Percentiles rank a stretch among this genome's conserved stretches.
These are phyloP conservation scores for Spermophilus dauricus DNA, from an alignment of 2,113 vertebrate genomes.

Conservation along the genomic window DNA sequence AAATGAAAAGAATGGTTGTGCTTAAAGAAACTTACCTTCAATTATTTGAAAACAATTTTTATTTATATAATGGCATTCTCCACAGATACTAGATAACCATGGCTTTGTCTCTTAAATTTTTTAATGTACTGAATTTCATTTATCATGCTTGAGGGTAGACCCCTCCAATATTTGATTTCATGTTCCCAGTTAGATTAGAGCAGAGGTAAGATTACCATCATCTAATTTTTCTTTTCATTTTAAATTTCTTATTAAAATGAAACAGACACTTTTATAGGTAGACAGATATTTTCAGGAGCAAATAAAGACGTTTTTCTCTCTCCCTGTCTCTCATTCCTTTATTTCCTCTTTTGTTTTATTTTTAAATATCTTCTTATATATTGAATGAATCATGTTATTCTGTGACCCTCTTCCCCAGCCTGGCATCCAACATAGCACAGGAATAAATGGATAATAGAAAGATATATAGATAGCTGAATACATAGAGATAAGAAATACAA, in stretches of 20 bases:
- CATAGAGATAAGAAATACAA: not conserved
- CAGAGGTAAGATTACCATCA: not conserved
- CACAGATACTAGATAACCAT: not conserved
- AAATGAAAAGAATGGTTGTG: not conserved
- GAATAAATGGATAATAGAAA: not conserved
- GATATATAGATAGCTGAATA: not conserved
- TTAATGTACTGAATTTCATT: not conserved
- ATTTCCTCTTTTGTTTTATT: not conserved
- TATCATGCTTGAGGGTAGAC: not conserved
- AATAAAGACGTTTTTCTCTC: not conserved
- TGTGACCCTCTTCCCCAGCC: not conserved
- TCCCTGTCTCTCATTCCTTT: not conserved
- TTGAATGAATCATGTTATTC: not conserved
- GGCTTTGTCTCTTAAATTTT: not conserved
- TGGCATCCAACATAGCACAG: not conserved
- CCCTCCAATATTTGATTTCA: not conserved
- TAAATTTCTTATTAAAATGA: not conserved
- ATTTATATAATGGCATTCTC: constrained; percentile 6
- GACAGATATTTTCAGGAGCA: no score
- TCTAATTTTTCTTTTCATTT: constrained; percentile 1
- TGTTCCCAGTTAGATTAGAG: not conserved
- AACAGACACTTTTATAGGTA: not conserved
- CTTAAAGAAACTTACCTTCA: not conserved
- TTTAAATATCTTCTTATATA: not conserved
- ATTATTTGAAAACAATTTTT: not conserved